Evolutionary conservation across 53 echinoderm and acorn worm genomes (phyloP), one percentile per base, ranked within the genome.

Genomic region (Actinopyga echinites): DNA sequence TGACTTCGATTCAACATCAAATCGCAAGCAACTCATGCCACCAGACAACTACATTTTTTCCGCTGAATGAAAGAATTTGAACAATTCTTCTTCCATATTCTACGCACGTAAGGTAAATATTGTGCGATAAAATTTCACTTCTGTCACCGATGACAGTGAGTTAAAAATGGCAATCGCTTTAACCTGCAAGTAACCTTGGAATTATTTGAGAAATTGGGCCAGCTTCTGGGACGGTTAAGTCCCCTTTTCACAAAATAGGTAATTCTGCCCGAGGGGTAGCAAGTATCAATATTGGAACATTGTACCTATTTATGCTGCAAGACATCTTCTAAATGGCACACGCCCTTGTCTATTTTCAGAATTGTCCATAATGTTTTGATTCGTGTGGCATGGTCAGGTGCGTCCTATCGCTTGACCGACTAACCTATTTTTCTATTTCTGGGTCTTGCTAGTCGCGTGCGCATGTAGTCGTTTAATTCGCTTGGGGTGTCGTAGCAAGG

Each of bases 401-500:
- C 44, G 42, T 19, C 15, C 37, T 71, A 7, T 34, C 36, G 66
- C 71, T 12, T 71, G 71, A 71, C 71, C 71, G 71, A 71, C 22
- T 24, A 71, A 71, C 71, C 71, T 44, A 71, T 23, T 71, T 10
- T 66, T 71, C 5, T 22, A 19, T 24, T 43, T 42, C 42, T n/a
- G 71, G 71, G 38, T 42, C 42, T 71, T 36, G 42, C 25, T 42
- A 23, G 71, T 71, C 71, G 71, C 71, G 71, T 71, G 71, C 71
- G 71, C 71, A 71, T 71, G 71, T 71, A 40, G 42, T 68, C 22
- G 5, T 63, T 3, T 69, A 71, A 71, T 71, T 40, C 71, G 71
- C 71, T 71, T 71, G 71, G 71, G 71, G 71, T 71, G 71, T 71
- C 24, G 71, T 40, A 44, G 71, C 28, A 35, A 43, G 71, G 71